Base-by-base conservation (phyloP, 2,797 vertebrate species). In the Microhierax caerulescens region DNA sequence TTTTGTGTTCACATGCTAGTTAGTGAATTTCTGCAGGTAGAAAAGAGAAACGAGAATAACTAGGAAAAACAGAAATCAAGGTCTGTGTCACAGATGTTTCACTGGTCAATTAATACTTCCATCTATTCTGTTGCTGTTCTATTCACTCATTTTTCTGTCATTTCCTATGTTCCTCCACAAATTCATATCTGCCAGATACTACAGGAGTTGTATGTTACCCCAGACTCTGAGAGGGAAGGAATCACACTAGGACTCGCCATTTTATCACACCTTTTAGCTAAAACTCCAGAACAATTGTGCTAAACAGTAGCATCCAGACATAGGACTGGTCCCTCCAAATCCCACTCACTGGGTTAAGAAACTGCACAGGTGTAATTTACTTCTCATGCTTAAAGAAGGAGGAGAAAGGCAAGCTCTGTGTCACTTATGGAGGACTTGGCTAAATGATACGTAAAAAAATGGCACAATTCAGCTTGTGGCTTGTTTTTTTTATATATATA, bases 11-110 rank as follows among this genome's bases (percentile, higher is more conserved):
- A 91, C 83, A 86, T 76, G 84, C 34, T 83, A 88, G 68, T 65
- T 92, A 41, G 80, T 54, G 67, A 57, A 89, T 73, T 81, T 56
- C 36, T 88, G 37, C 63, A 77, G 51, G 45, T 90, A 94, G 87
- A 93, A 76, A 72, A 87, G 73, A 93, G 54, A 94, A 94, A 75
- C 81, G 19, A 79, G 90, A 97, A 78, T 94, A 85, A 86, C 85
- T 90, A 51, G 32, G 77, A 94, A 89, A 96, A 93, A 79, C 4
- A 78, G 59, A 95, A 97, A 97, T 43, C 88, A 64, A 78, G 87
- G 69, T 72, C 47, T 69, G 74, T 69, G 81, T 41, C 95, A 95
- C 69, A 90, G 65, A 79, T 41, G 51, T 91, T 96, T 97, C 65
- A 61, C 67, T 72, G 51, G 28, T 77, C 70, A 91, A 45, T 4